A percentile compares a stretch with the other conserved stretches of the same genome.
Conservation (phyloP, 2,113 vertebrate genomes). For the Cynoglossus semilaevis region DNA sequence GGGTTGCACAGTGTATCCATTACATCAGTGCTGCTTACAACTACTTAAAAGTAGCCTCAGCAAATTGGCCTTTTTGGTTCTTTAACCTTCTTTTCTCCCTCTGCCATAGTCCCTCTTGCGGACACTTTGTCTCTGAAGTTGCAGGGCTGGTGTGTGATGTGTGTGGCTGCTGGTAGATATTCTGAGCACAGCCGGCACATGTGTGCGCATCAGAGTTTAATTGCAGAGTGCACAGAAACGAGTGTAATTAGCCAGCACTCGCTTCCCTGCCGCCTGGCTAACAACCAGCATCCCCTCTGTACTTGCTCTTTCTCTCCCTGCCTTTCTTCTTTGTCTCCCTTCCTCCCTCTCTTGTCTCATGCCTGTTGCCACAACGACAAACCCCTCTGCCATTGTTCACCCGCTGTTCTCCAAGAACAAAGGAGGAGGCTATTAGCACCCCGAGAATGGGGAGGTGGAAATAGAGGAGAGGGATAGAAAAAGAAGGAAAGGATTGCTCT, state of each 20-base stretch:
- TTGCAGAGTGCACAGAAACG: conserved; percentile 73
- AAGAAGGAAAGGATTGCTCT: conserved; percentile 52
- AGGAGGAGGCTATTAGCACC: conserved; percentile 73
- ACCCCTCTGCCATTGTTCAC: conserved; percentile 71
- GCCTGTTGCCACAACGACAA: conserved; percentile 75
- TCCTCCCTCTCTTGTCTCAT: conserved; percentile 63
- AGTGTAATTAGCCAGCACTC: conserved; percentile 73
- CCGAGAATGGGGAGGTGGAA: conserved; percentile 68
- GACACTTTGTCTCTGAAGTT: conserved; percentile 59
- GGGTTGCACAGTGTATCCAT: too few relatives aligned
- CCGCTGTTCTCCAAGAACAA: conserved; percentile 75
- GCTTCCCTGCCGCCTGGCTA: conserved; percentile 72
- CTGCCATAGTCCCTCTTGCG: conserved; percentile 51
- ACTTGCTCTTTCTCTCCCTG: conserved; percentile 60
- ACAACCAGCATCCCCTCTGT: conserved; percentile 73
- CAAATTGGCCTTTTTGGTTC: conserved; percentile 60
- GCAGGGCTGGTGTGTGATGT: conserved; percentile 21
- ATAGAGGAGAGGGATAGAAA: conserved; percentile 60
- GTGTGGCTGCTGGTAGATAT: conserved; percentile 52
- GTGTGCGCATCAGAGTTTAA: conserved; percentile 69
- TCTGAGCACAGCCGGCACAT: conserved; percentile 54
- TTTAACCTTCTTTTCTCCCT: conserved; percentile 48
- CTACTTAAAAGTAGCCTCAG: conserved; percentile 50
- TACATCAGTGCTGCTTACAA: not conserved
- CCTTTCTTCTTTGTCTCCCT: conserved; percentile 67